Percentiles rank a stretch among this genome's conserved stretches.
Evolutionary conservation across 2,113 vertebrate genomes (phyloP).

Genomic region (Canis aureus): DNA sequence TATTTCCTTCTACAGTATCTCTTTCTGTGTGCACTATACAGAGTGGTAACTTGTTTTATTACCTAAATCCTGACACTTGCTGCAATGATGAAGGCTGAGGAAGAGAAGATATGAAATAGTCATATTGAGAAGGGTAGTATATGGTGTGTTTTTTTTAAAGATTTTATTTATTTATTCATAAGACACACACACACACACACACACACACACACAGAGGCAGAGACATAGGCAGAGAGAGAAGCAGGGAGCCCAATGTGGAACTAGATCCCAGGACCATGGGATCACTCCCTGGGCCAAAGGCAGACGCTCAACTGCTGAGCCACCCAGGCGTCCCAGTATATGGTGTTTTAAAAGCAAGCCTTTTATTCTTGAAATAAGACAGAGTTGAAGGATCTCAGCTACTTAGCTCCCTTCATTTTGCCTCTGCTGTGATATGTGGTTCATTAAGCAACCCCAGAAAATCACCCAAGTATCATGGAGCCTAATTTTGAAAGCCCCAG

Average conservation of each 20-base stretch:
- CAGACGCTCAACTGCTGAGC: too few species aligned
- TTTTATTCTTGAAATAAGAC: background rate
- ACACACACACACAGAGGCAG: too few species aligned
- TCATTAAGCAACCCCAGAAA: slow-evolving; percentile 9
- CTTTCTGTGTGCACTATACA: background rate
- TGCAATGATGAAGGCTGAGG: background rate
- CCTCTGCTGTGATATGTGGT: background rate
- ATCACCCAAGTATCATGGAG: background rate
- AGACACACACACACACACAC: too few species aligned
- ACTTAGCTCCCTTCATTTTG: background rate
- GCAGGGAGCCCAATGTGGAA: too few species aligned
- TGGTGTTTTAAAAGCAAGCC: background rate
- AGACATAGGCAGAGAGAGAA: too few species aligned
- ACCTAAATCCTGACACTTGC: background rate
- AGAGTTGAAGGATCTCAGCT: background rate
- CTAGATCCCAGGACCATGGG: too few species aligned
- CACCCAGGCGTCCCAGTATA: too few species aligned
- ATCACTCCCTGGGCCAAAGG: too few species aligned
- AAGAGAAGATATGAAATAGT: background rate
- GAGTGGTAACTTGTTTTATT: background rate
- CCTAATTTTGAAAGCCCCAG: background rate
- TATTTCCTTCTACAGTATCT: background rate
- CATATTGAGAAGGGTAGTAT: background rate
- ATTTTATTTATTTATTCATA: too few species aligned
- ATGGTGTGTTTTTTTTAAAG: too few species aligned